phyloP scores from a whole-genome alignment of 2,113 vertebrate species.

The Oophaga pumilio region DNA sequence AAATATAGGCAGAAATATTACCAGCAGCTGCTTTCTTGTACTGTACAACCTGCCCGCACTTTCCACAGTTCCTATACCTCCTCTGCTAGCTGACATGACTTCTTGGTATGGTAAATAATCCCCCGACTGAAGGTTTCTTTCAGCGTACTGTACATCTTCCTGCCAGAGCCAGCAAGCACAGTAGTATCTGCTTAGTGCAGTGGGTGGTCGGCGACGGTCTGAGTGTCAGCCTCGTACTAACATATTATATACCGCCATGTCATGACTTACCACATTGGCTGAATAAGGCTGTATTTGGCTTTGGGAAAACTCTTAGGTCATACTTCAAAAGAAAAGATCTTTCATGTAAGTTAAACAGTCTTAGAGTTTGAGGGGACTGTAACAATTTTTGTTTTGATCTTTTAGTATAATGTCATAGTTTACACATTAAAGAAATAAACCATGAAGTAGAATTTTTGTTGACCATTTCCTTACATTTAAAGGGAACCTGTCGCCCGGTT shows the following conservation, averaged over 20 bases:
- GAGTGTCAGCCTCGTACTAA: neutral
- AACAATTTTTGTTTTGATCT: too few species aligned
- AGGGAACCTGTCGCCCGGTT: too few species aligned
- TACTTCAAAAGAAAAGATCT: neutral
- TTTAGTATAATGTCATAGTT: too few species aligned
- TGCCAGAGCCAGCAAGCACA: neutral
- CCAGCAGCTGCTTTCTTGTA: conserved; percentile 37
- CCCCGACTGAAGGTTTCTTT: neutral
- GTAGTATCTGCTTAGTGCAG: neutral
- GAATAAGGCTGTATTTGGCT: neutral
- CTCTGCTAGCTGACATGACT: neutral
- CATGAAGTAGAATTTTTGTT: too few species aligned
- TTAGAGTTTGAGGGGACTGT: too few species aligned
- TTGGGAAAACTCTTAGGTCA: neutral
- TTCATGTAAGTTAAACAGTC: neutral
- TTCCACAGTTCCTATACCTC: neutral
- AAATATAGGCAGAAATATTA: conserved; percentile 51
- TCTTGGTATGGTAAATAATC: conserved; percentile 20
- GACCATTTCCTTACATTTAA: too few species aligned
- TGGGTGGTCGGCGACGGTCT: neutral
- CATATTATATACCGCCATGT: too few species aligned
- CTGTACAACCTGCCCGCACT: neutral
- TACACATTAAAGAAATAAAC: too few species aligned
- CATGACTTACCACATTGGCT: neutral
- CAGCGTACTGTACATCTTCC: neutral